phyloP scores from a whole-genome alignment of 2,888 invertebrate genomes.

The Keiferia lycopersicella region DNA sequence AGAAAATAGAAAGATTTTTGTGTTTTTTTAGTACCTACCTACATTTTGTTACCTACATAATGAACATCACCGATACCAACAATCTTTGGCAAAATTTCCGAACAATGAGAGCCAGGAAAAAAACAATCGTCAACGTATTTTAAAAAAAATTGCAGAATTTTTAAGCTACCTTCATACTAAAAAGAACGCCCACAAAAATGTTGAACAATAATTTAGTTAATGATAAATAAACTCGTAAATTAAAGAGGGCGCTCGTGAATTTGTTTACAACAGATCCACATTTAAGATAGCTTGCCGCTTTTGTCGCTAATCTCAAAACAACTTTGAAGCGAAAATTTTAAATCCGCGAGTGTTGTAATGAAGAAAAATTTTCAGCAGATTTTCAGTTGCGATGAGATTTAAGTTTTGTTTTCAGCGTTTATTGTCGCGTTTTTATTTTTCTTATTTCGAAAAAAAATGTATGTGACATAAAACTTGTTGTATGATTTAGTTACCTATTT shows the following conservation, averaged over 20 bases:
- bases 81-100: no score
- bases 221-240: conserved; percentile 83
- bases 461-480: no score
- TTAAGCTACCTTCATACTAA: neutral
- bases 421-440: neutral
- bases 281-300: conserved; percentile 78
- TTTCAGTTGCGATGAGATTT: conserved; percentile 38
- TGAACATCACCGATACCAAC: no score
- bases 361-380: conserved; percentile 58
- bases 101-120: neutral
- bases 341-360: conserved; percentile 67
- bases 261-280: conserved; percentile 81
- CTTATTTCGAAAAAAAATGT: neutral
- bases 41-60: no score
- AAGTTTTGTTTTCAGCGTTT: conserved; percentile 31
- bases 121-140: no score
- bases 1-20: neutral
- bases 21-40: no score
- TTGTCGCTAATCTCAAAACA: conserved; percentile 80
- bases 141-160: no score
- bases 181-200: conserved; percentile 59
- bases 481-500: no score
- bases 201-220: conserved; percentile 79
- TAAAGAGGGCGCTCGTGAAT: conserved; percentile 71
- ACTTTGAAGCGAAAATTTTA: conserved; percentile 78